Conservation (phyloP, 2,888 invertebrate genomes). For the Xanthia togata region DNA sequence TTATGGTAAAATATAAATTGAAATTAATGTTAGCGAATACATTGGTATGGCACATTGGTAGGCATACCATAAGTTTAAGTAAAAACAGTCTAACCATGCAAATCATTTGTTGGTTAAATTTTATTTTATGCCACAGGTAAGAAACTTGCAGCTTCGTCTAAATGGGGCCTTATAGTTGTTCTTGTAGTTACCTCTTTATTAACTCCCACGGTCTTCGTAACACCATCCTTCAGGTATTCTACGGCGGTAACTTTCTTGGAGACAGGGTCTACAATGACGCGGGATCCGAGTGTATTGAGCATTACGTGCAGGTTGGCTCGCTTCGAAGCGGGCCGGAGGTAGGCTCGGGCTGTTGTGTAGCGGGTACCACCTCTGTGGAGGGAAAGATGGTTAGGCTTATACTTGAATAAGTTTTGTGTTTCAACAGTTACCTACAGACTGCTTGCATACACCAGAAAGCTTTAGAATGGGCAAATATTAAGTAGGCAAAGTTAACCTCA, state of each 20-base stretch:
- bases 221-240: constrained; percentile 90
- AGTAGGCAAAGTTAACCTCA: neutral
- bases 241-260: constrained; percentile 90
- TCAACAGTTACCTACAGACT: neutral
- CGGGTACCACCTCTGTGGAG: constrained; percentile 90
- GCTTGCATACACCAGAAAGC: neutral
- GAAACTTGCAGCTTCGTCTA: too few relatives aligned
- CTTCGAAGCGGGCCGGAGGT: constrained; percentile 90
- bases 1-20: neutral
- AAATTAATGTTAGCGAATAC: too few relatives aligned
- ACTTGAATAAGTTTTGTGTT: neutral
- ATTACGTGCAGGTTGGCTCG: constrained; percentile 91
- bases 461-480: neutral
- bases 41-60: too few relatives aligned
- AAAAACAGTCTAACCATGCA: too few relatives aligned
- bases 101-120: too few relatives aligned
- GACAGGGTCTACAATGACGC: constrained; percentile 87
- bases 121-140: too few relatives aligned
- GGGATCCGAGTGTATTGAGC: constrained; percentile 91
- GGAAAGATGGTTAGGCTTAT: neutral
- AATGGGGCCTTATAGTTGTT: too few relatives aligned
- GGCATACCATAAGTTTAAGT: too few relatives aligned
- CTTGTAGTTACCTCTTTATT: constrained; percentile 87
- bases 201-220: constrained; percentile 84
- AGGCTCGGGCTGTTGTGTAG: constrained; percentile 91